Base-by-base conservation (phyloP, 2,888 invertebrate species). In the Leptopterna dolabrata region DNA sequence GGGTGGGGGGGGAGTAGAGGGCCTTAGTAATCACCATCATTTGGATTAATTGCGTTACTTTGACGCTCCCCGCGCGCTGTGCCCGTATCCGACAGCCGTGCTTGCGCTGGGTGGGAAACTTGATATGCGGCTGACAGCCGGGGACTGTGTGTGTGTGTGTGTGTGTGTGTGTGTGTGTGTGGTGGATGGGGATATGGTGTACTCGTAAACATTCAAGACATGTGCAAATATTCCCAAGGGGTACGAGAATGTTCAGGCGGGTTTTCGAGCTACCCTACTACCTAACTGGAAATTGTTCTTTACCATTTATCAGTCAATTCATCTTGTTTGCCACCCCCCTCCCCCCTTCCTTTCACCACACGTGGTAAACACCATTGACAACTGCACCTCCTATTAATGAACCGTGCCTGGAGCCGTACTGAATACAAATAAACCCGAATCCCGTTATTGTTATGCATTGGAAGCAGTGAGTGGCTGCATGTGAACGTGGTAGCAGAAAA, bases 41-140 rank as follows among this genome's bases (percentile, higher is more conserved):
- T 83, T 29, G 83, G 71, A 83, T 83, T 83, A 83, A 83, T 83
- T 83, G 83, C 83, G 83, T 83, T 83, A 83, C 83, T 83, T 83
- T 83, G 83, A 83, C 83, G 71, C 83, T 19, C 14, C 83, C 83
- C 36, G 30, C 36, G 6, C 71, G 71, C 27, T 19, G 14, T 7
- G 30, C 71, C 36, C n/a, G 41, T 14, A 76, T 36, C 73, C 63
- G 7, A n/a, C 51, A 51, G 51, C 14, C 51, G 63, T 11, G 63
- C 9, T 63, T n/a, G n/a, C n/a, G 63, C 63, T 24, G 24, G 4
- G 63, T 24, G 63, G 24, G 63, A 63, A 63, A 63, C 63, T 63
- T 19, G 63, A 27, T 36, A 36, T 19, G 63, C 63, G 4, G 63
- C 19, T 24, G 24, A 19, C 63, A 63, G 63, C 11, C 24, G 24